Conservation (phyloP, 2,888 invertebrate species). For the Lepidochrysops patricia region DNA sequence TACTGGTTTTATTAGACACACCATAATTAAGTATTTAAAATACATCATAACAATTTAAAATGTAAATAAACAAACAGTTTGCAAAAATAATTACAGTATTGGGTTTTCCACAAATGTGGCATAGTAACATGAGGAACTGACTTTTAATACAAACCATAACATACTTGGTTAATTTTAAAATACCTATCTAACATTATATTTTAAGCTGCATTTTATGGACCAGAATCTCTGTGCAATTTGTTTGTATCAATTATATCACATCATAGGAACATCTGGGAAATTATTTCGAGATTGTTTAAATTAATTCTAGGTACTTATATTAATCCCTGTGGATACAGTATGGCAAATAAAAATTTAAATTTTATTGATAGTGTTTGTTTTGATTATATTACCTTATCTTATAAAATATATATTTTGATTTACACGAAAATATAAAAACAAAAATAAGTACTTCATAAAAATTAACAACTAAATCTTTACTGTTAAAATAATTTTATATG, state of each 20-base stretch:
- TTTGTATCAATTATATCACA: neutral
- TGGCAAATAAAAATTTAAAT: neutral
- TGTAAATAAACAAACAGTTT: neutral
- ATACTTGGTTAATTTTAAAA: neutral
- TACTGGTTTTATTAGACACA: neutral
- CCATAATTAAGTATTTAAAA: no score
- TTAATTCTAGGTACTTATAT: neutral
- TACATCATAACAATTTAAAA: neutral
- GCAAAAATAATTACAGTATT: neutral
- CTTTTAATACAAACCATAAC: slow-evolving; percentile 7
- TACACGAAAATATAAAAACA: neutral
- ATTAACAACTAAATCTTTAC: no score
- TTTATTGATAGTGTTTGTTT: neutral
- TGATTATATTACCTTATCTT: neutral
- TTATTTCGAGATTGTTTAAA: neutral
- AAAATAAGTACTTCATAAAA: neutral
- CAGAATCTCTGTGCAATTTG: neutral
- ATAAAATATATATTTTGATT: neutral
- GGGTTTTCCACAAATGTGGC: neutral
- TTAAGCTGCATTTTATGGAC: no score
- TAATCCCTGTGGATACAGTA: neutral
- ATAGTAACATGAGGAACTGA: neutral
- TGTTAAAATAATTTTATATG: no score
- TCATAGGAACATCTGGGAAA: neutral
- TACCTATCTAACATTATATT: neutral